phyloP scores from a whole-genome alignment of 2,888 invertebrate species.

The Campoplex capitator region DNA sequence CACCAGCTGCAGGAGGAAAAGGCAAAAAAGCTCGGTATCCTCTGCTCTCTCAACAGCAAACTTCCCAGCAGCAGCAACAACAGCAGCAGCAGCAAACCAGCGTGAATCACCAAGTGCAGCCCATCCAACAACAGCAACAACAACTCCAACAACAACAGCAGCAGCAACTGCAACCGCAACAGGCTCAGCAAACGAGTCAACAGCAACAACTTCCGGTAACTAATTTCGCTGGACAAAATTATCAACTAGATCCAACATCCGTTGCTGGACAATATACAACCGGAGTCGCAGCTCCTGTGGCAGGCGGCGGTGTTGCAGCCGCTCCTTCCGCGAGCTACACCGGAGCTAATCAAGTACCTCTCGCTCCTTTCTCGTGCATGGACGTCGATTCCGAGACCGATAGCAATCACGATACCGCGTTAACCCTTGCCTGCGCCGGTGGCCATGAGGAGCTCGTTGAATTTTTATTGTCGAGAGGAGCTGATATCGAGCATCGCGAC shows the following conservation, averaged over 20 bases:
- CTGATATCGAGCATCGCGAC: slow-evolving; percentile 98
- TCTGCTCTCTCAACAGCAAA: slow-evolving; percentile 76
- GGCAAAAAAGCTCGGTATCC: slow-evolving; percentile 84
- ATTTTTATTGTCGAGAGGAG: slow-evolving; percentile 95
- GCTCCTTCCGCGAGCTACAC: slow-evolving; percentile 73
- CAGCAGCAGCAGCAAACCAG: slow-evolving; percentile 74
- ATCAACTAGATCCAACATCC: slow-evolving; percentile 85
- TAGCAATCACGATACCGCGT: slow-evolving; percentile 99
- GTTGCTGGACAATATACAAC: slow-evolving; percentile 73
- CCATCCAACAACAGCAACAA: slow-evolving; percentile 74
- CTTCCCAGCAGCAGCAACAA: slow-evolving; percentile 75
- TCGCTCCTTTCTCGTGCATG: slow-evolving; percentile 90
- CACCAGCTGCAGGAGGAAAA: slow-evolving; percentile 78
- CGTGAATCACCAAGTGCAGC: slow-evolving; percentile 72
- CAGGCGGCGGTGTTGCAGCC: slow-evolving; percentile 65
- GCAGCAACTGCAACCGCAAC: slow-evolving; percentile 73
- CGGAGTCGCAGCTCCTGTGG: slow-evolving; percentile 51
- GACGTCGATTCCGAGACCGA: slow-evolving; percentile 99
- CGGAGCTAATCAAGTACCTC: slow-evolving; percentile 81
- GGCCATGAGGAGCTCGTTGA: slow-evolving; percentile 98
- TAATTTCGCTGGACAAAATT: slow-evolving; percentile 85
- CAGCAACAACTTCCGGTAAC: slow-evolving; percentile 74
- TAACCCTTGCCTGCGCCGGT: slow-evolving; percentile 98
- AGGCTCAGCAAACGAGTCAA: slow-evolving; percentile 61
- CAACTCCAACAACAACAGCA: slow-evolving; percentile 59